Evolutionary conservation across 2,888 invertebrate genomes (phyloP), one percentile per base, ranked within the genome.

Genomic region (Calameuta filiformis): DNA sequence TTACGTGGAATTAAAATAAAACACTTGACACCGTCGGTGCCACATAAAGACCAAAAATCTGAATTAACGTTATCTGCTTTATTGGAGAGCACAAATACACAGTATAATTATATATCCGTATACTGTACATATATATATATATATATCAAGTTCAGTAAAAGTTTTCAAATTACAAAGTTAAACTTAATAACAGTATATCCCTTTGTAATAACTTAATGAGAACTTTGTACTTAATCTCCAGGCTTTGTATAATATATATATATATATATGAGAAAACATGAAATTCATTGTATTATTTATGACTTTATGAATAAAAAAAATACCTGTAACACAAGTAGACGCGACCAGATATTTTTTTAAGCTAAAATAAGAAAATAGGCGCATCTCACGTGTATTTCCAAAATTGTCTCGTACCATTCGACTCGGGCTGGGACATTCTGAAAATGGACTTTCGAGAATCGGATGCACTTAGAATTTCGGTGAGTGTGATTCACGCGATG

Each of bases 401-500:
- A 56, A 56, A 56, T 56, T 56, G 56, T 56, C 56, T 56, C 23
- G 56, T 15, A 23, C 23, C 56, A 56, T 56, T 56, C 56, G 56
- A 56, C 23, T 3, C 23, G 2, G 23, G 56, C 6, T 23, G 56
- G 56, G 56, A 56, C 56, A 56, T 56, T 56, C 56, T 56, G 56
- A 56, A 23, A 85, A 85, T 85, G 86, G 85, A 84, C 82, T 86
- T 86, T 85, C 85, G 79, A 81, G 85, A 85, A 85, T 77, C 79
- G 71, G 79, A 81, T 82, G 83, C 80, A 80, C 85, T 85, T 85
- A 85, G 85, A 83, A 85, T 85, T 85, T 85, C 82, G 79, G 79
- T 75, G 79, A 83, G 84, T 79, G 81, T 85, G 85, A 85, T 79
- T 86, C 85, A 85, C 56, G 56, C 56, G 56, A 56, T 56, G 56